phyloP scores from a whole-genome alignment of 2,888 invertebrate species.

The Leptodirus hochenwartii region DNA sequence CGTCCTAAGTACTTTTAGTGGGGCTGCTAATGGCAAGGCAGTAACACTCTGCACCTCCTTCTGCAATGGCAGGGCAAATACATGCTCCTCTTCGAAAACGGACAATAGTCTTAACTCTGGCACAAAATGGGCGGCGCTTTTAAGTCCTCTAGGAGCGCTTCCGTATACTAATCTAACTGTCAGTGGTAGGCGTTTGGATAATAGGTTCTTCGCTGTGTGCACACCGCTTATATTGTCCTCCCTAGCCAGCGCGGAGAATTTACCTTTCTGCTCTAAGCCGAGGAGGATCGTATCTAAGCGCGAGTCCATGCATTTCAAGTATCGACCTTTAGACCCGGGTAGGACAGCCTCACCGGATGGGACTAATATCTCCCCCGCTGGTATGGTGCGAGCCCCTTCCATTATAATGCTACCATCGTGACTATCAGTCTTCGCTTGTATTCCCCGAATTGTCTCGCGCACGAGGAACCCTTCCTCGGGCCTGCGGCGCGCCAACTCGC shows the following conservation, averaged over 20 bases:
- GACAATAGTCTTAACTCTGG: conserved; percentile 70
- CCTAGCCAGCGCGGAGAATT: conserved; percentile 82
- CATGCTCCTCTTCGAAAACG: conserved; percentile 71
- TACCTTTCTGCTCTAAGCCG: conserved; percentile 72
- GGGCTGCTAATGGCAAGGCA: conserved; percentile 70
- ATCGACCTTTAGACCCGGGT: conserved; percentile 53
- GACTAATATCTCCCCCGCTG: conserved; percentile 70
- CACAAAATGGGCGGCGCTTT: conserved; percentile 64
- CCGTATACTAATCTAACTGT: conserved; percentile 86
- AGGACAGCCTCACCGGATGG: conserved; percentile 53
- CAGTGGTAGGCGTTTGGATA: conserved; percentile 79
- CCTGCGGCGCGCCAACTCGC: conserved; percentile 60
- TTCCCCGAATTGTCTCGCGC: conserved; percentile 56
- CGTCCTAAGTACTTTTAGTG: conserved; percentile 65
- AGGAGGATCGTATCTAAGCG: conserved; percentile 70
- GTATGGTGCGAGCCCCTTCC: conserved; percentile 41
- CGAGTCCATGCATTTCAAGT: conserved; percentile 71
- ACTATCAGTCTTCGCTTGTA: conserved; percentile 42
- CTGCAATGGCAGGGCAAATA: conserved; percentile 68
- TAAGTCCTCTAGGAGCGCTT: conserved; percentile 66
- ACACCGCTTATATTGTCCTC: conserved; percentile 91
- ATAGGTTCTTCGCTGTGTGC: conserved; percentile 73
- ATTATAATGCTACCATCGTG: conserved; percentile 35
- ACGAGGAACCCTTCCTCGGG: conserved; percentile 61
- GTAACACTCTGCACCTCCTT: conserved; percentile 62